These are phyloP conservation scores for Camponotus fellah DNA, from an alignment of 2,888 invertebrate genomes.

Conservation along the genomic window DNA sequence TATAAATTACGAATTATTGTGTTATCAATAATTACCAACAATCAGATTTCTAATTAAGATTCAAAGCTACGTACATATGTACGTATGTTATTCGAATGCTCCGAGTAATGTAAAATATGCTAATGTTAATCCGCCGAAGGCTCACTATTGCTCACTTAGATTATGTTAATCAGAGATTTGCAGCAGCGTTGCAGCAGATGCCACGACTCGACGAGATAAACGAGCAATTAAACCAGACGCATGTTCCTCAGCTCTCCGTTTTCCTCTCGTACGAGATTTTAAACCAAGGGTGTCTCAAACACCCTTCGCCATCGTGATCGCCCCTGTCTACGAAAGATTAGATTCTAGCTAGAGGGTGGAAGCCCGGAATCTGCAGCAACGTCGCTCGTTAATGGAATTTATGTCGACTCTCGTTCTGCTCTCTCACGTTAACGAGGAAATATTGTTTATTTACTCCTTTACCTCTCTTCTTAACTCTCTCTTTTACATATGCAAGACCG, in stretches of 20 bases:
- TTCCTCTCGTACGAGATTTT: conserved; percentile 61
- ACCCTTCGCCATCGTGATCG: conserved; percentile 55
- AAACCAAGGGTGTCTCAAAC: conserved; percentile 52
- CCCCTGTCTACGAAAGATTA: conserved; percentile 70
- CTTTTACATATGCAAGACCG: not conserved
- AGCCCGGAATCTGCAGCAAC: conserved; percentile 15
- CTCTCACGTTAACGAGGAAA: conserved; percentile 13
- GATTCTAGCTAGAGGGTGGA: conserved; percentile 65
- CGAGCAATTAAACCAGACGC: conserved; percentile 59
- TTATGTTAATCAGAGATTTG: conserved; percentile 39
- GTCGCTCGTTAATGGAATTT: conserved; percentile 38
- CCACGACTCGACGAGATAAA: conserved; percentile 44
- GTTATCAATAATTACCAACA: not conserved
- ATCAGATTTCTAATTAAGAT: conserved; percentile 15
- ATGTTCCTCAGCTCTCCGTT: conserved; percentile 51
- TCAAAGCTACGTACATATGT: not conserved
- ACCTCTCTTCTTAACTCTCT: too few species aligned
- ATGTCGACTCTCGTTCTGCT: conserved; percentile 15
- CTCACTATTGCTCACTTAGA: conserved; percentile 8
- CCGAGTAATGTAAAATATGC: not conserved
- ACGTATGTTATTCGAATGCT: not conserved
- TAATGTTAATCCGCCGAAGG: not conserved
- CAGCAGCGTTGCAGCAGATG: conserved; percentile 17
- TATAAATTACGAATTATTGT: not conserved
- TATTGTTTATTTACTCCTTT: conserved; percentile 21